phyloP scores from a whole-genome alignment of 2,797 vertebrate genomes.

The Tragelaphus oryx region DNA sequence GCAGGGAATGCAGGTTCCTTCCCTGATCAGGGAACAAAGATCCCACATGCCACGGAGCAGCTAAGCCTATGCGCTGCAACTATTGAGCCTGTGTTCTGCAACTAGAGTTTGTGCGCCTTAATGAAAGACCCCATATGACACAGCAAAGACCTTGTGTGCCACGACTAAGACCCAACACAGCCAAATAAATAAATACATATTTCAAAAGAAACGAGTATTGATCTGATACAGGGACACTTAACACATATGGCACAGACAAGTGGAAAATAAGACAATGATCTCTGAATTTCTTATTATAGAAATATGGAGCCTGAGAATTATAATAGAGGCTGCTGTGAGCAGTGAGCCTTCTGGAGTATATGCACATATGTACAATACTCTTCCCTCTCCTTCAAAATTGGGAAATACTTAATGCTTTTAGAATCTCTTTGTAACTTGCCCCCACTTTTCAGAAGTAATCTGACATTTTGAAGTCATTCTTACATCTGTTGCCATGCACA shows the following conservation, averaged over 20 bases:
- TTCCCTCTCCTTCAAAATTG: neutral
- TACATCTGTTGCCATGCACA: neutral
- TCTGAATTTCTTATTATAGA: neutral
- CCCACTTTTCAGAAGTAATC: constrained; percentile 16
- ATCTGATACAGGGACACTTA: neutral
- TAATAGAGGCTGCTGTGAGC: neutral
- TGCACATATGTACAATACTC: neutral
- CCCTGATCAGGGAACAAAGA: neutral
- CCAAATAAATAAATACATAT: neutral
- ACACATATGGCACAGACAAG: neutral
- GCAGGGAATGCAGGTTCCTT: neutral
- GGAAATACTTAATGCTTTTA: neutral
- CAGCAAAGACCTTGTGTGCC: neutral
- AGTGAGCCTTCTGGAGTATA: neutral
- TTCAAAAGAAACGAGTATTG: neutral
- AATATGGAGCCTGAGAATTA: neutral
- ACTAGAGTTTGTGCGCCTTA: neutral
- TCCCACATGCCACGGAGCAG: neutral
- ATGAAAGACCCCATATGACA: neutral
- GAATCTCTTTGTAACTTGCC: constrained; percentile 1
- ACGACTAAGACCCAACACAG: neutral
- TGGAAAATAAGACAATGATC: neutral
- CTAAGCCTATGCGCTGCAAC: neutral
- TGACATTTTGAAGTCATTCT: neutral
- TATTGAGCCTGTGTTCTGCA: neutral